phyloP scores from a whole-genome alignment of 1,140 invertebrate genomes.

The Polyergus mexicanus region DNA sequence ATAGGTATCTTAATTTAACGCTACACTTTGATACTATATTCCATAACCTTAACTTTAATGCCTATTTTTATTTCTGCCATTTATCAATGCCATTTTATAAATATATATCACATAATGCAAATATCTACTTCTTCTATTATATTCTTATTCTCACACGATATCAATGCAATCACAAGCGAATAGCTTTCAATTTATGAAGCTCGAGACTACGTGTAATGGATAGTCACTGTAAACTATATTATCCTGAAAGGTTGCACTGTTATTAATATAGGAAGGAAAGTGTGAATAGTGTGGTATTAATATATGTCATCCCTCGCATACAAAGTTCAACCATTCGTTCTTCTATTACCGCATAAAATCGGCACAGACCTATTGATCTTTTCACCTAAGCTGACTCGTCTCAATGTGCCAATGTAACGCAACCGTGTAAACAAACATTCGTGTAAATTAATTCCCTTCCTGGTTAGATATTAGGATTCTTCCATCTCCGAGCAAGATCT shows the following conservation, averaged over 20 bases:
- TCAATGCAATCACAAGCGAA: not conserved
- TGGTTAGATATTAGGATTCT: not conserved
- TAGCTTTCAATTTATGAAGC: not conserved
- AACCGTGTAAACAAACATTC: too few relatives aligned
- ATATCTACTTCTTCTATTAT: not conserved
- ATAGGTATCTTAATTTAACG: not conserved
- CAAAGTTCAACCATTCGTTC: constrained; percentile 11
- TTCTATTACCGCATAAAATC: not conserved
- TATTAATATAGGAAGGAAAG: constrained; percentile 29
- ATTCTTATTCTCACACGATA: not conserved
- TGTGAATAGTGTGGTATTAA: not conserved
- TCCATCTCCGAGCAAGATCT: not conserved
- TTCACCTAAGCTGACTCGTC: not conserved
- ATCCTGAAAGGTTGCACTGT: not conserved
- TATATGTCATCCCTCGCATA: not conserved
- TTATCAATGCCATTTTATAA: not conserved
- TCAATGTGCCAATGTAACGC: not conserved
- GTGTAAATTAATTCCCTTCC: not conserved
- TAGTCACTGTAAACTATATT: not conserved
- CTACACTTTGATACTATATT: not conserved
- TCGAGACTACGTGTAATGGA: not conserved
- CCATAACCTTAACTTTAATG: not conserved
- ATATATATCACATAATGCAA: not conserved
- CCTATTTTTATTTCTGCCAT: not conserved
- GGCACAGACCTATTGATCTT: constrained; percentile 18